phyloP scores from a whole-genome alignment of 1,140 invertebrate species.

The Ridgeia piscesae region DNA sequence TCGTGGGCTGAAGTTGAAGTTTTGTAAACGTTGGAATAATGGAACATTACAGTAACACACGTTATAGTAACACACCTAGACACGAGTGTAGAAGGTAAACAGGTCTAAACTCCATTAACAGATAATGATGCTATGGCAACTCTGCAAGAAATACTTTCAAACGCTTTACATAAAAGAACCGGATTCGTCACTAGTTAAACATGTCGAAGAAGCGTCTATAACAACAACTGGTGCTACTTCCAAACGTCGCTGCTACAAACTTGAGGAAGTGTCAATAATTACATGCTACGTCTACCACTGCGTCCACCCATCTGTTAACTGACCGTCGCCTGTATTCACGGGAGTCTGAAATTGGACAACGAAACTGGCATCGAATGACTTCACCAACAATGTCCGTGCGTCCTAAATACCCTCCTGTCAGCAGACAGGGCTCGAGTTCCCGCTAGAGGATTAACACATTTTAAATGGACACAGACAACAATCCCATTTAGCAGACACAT shows the following conservation, averaged over 20 bases:
- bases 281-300: background rate
- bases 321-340: background rate
- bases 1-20: no score
- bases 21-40: no score
- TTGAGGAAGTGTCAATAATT: background rate
- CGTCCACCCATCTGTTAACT: background rate
- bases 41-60: no score
- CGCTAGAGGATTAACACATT: background rate
- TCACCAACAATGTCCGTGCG: background rate
- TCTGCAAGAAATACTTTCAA: no score
- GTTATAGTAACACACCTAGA: no score
- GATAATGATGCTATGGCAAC: no score
- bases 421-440: background rate
- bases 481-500: background rate
- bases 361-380: constrained; percentile 4
- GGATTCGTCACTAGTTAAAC: no score
- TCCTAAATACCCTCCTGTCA: background rate
- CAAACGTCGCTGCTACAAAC: background rate
- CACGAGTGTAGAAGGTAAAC: no score
- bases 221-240: background rate
- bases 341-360: background rate
- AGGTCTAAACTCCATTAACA: no score
- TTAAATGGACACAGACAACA: background rate
- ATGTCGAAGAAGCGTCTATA: background rate
- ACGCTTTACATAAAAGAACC: no score